Conservation (phyloP, 2,888 invertebrate genomes). For the Netelia melanura region DNA sequence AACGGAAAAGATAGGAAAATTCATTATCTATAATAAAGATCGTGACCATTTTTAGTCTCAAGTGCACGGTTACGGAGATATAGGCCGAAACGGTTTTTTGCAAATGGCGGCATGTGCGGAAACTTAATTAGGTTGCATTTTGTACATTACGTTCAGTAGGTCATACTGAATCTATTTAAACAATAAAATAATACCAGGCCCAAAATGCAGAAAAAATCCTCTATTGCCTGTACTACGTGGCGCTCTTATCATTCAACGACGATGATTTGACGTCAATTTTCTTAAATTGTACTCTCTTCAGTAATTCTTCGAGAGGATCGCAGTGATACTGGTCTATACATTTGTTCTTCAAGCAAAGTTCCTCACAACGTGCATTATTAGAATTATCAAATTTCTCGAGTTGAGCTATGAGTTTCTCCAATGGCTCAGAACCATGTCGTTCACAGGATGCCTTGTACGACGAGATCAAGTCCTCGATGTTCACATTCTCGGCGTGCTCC, state of each 20-base stretch:
- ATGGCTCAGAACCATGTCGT: constrained; percentile 89
- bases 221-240: no score
- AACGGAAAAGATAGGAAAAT: no score
- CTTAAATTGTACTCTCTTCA: constrained; percentile 91
- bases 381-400: constrained; percentile 86
- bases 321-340: constrained; percentile 89
- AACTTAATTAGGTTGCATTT: no score
- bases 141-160: no score
- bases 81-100: no score
- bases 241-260: constrained; percentile 89
- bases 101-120: no score
- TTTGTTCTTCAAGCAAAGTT: constrained; percentile 87
- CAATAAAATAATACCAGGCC: no score
- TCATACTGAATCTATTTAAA: no score
- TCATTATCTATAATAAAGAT: no score
- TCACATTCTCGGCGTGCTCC: constrained; percentile 88
- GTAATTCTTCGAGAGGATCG: constrained; percentile 94
- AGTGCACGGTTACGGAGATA: no score
- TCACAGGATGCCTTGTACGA: constrained; percentile 91
- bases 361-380: constrained; percentile 86
- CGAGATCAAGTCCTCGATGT: constrained; percentile 89
- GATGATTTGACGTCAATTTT: constrained; percentile 90
- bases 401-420: constrained; percentile 90
- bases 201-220: no score
- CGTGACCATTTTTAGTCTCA: no score